phyloP scores from a whole-genome alignment of 2,113 vertebrate species.

The Piaya cayana region DNA sequence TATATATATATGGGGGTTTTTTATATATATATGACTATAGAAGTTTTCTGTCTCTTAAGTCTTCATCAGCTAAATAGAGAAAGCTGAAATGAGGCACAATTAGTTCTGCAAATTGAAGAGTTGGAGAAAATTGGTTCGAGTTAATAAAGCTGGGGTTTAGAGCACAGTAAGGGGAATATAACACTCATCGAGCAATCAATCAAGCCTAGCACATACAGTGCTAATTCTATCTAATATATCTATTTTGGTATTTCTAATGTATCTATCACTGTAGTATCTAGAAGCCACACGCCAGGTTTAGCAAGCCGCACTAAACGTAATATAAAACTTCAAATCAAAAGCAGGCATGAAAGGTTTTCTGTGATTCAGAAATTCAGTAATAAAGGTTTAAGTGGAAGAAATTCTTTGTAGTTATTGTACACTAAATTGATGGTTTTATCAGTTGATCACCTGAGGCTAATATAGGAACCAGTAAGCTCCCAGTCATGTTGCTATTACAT shows the following conservation, averaged over 20 bases:
- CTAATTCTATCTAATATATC: constrained; percentile 53
- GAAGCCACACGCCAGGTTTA: background rate
- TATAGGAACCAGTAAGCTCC: background rate
- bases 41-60: constrained; percentile 48
- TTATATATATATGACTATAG: background rate
- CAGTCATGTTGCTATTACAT: background rate
- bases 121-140: constrained; percentile 56
- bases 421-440: background rate
- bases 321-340: background rate
- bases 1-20: no score
- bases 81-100: constrained; percentile 51
- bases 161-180: constrained; percentile 53
- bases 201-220: constrained; percentile 36
- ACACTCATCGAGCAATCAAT: constrained; percentile 59
- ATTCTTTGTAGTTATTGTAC: background rate
- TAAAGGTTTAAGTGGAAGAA: background rate
- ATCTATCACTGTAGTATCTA: background rate
- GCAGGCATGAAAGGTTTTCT: background rate
- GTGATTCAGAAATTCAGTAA: background rate
- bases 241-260: constrained; percentile 49
- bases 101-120: constrained; percentile 56
- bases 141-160: constrained; percentile 63
- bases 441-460: no score
- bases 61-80: constrained; percentile 38
- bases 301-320: background rate